Evolutionary conservation across 2,888 invertebrate species (phyloP).

Genomic region (Leptopilina syphax): DNA sequence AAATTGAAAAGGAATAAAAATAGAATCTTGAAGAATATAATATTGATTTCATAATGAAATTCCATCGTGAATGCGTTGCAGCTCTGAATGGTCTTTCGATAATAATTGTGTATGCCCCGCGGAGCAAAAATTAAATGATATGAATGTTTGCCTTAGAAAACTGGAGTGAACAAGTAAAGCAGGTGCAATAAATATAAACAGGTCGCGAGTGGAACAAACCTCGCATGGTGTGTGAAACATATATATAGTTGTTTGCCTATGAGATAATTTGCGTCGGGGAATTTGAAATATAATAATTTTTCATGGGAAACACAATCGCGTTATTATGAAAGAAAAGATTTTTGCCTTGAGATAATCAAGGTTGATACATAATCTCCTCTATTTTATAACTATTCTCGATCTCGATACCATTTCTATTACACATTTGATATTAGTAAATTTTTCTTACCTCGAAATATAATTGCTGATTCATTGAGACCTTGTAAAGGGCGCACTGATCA

Average conservation of each 20-base stretch:
- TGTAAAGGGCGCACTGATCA: slow-evolving; percentile 84
- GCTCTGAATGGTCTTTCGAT: neutral
- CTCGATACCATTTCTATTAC: too few relatives aligned
- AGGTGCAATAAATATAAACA: slow-evolving; percentile 23
- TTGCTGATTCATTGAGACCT: slow-evolving; percentile 84
- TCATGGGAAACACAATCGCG: slow-evolving; percentile 1
- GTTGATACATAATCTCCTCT: neutral
- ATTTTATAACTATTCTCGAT: too few relatives aligned
- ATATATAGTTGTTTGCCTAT: neutral
- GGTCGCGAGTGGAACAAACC: neutral
- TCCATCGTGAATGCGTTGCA: slow-evolving; percentile 1
- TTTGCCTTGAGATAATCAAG: slow-evolving; percentile 13
- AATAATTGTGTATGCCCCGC: neutral
- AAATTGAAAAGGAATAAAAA: neutral
- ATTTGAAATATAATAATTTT: neutral
- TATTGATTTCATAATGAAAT: neutral
- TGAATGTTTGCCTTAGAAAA: neutral
- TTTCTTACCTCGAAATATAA: slow-evolving; percentile 78
- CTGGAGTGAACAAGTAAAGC: slow-evolving; percentile 1
- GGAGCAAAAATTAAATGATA: slow-evolving; percentile 3
- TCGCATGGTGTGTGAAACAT: neutral
- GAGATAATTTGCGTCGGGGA: slow-evolving; percentile 1
- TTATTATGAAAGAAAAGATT: neutral
- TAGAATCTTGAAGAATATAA: neutral
- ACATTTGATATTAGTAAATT: too few relatives aligned